Evolutionary conservation across 1,140 invertebrate species (phyloP).

Genomic region (Pogonomyrmex californicus): DNA sequence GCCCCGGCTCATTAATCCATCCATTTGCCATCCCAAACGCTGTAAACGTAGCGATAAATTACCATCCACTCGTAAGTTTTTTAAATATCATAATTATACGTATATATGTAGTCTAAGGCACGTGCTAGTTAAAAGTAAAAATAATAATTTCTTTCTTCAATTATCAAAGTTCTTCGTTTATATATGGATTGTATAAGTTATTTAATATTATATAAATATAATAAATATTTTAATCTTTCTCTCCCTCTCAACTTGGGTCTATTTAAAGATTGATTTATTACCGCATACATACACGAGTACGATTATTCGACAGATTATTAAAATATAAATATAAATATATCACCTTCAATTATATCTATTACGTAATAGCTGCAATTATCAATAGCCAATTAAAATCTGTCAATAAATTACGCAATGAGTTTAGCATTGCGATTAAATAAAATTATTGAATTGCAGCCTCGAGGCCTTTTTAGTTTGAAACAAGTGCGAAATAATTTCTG

Average conservation of each 20-base stretch:
- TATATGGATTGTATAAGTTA: background rate
- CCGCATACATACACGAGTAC: background rate
- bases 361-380: background rate
- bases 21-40: background rate
- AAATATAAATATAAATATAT: background rate
- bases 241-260: background rate
- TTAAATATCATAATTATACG: background rate
- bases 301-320: background rate
- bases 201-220: slow-evolving; percentile 13
- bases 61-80: background rate
- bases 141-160: background rate
- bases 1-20: background rate
- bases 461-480: background rate
- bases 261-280: slow-evolving; percentile 1
- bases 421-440: background rate
- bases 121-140: slow-evolving; percentile 10
- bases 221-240: background rate
- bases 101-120: background rate
- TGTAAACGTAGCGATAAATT: slow-evolving; percentile 26
- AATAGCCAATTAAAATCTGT: background rate
- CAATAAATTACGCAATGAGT: background rate
- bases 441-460: background rate
- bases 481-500: background rate
- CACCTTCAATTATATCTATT: background rate
- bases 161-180: background rate